Evolutionary conservation across 2,797 vertebrate genomes (phyloP).

Genomic region (Ciconia nigra): DNA sequence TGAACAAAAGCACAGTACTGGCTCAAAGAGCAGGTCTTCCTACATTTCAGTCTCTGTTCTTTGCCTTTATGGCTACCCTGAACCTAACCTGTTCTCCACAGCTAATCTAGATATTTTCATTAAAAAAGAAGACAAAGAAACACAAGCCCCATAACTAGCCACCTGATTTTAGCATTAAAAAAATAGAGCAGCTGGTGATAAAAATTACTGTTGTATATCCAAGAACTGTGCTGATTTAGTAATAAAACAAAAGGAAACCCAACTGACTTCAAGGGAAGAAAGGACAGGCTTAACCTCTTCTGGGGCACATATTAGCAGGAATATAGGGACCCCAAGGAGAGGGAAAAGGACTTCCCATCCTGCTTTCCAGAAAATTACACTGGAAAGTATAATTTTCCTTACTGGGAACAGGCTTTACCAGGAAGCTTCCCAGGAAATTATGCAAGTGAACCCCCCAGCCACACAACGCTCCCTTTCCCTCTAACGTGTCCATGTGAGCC

Average conservation of each 20-base stretch:
- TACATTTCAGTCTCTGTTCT: not conserved
- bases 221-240: not conserved
- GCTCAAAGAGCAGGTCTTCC: not conserved
- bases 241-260: not conserved
- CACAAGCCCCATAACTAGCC: not conserved
- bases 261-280: not conserved
- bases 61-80: not conserved
- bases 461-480: not conserved
- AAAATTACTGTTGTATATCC: not conserved
- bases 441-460: not conserved
- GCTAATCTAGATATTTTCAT: not conserved
- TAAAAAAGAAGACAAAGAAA: not conserved
- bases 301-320: not conserved
- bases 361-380: not conserved
- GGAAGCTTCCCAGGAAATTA: not conserved
- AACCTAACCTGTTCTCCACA: not conserved
- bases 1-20: not conserved
- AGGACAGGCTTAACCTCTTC: not conserved
- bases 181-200: not conserved
- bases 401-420: not conserved
- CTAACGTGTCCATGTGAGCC: fast-evolving
- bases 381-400: not conserved
- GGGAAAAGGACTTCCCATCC: not conserved
- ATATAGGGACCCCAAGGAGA: not conserved
- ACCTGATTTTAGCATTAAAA: not conserved